phyloP scores from a whole-genome alignment of 1,140 invertebrate genomes.

The Brachystomella parvula region DNA sequence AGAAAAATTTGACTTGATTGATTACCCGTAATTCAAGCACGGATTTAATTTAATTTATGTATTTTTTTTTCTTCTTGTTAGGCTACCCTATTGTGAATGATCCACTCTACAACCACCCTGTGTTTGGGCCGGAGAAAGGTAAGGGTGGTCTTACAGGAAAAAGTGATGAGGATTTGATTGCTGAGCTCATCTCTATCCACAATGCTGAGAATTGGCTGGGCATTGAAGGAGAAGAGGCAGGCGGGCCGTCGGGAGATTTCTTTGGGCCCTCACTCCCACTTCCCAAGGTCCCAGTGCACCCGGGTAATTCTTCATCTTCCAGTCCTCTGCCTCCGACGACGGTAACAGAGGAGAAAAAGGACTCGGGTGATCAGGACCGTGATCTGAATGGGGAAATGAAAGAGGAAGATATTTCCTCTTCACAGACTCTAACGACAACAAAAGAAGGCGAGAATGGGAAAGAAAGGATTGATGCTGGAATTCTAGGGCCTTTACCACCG shows the following conservation, averaged over 20 bases:
- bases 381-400: not conserved
- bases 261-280: constrained; percentile 29
- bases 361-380: constrained; percentile 10
- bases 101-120: constrained; percentile 85
- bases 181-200: constrained; percentile 80
- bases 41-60: not conserved
- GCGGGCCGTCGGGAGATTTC: constrained; percentile 30
- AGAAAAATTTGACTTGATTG: not conserved
- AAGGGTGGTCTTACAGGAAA: constrained; percentile 87
- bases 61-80: constrained; percentile 41
- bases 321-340: too few species aligned
- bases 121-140: constrained; percentile 84
- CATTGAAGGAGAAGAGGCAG: constrained; percentile 63
- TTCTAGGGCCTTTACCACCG: not conserved
- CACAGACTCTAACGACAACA: too few species aligned
- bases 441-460: not conserved
- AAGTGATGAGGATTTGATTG: constrained; percentile 78
- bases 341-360: too few species aligned
- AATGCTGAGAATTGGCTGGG: constrained; percentile 89
- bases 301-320: not conserved
- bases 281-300: not conserved
- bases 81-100: constrained; percentile 96
- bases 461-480: not conserved
- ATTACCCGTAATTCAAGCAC: not conserved
- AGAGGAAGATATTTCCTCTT: too few species aligned